These are phyloP conservation scores for Hypotaenidia okinawae DNA, from an alignment of 2,797 vertebrate genomes.

Conservation along the genomic window DNA sequence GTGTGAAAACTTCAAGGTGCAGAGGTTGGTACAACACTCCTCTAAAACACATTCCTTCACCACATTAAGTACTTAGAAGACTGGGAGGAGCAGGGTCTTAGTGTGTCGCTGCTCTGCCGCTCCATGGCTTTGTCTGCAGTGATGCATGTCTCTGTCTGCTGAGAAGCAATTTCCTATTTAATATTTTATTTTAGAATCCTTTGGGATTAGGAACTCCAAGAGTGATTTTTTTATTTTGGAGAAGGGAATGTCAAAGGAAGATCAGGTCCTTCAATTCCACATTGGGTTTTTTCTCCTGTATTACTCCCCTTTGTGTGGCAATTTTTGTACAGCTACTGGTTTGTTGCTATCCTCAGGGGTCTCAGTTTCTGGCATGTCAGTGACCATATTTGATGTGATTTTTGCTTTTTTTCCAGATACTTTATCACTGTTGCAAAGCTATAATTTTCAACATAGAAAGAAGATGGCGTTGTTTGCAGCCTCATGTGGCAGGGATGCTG, in stretches of 20 bases:
- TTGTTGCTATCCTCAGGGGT: not conserved
- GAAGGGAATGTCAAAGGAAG: not conserved
- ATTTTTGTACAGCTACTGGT: not conserved
- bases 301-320: not conserved
- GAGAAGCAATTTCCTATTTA: not conserved
- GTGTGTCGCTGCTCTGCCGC: not conserved
- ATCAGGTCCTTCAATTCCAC: not conserved
- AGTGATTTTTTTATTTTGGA: not conserved
- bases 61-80: fast-evolving
- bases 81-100: not conserved
- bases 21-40: not conserved
- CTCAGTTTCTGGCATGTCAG: not conserved
- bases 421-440: not conserved
- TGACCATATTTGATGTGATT: not conserved
- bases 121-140: not conserved
- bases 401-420: not conserved
- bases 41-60: not conserved
- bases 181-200: not conserved
- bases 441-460: not conserved
- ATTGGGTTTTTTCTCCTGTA: not conserved
- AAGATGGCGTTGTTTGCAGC: not conserved
- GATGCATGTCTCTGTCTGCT: not conserved
- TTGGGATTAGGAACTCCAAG: not conserved
- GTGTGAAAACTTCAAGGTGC: not conserved
- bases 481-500: not conserved